These are phyloP conservation scores for Maniola jurtina DNA, from an alignment of 1,140 invertebrate species.

Conservation along the genomic window DNA sequence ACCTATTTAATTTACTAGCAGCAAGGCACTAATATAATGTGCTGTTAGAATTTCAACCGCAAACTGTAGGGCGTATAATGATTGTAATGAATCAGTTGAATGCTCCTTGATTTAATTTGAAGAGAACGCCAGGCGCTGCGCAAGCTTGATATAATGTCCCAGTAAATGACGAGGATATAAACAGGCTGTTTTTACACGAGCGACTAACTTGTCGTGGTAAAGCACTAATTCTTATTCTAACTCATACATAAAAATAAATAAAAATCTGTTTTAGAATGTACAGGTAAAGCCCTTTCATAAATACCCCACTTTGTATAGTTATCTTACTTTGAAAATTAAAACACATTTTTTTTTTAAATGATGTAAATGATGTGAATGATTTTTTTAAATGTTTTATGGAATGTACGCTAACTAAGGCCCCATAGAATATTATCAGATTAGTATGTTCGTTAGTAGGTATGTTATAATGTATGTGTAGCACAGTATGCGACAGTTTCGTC, in stretches of 20 bases:
- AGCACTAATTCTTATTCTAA: neutral
- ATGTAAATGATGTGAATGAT: no score
- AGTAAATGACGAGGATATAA: slow-evolving; percentile 34
- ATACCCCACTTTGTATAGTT: no score
- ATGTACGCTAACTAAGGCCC: no score
- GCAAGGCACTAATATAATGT: slow-evolving; percentile 21
- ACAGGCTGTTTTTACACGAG: neutral
- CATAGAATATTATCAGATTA: neutral
- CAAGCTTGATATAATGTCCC: slow-evolving; percentile 55
- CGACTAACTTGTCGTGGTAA: neutral
- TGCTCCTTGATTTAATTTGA: slow-evolving; percentile 56
- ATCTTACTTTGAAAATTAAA: no score
- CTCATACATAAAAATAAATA: no score
- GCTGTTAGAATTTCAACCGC: slow-evolving; percentile 17
- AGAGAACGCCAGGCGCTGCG: slow-evolving; percentile 36
- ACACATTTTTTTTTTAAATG: no score
- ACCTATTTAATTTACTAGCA: slow-evolving; percentile 19
- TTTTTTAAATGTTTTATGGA: no score
- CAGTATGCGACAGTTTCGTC: slow-evolving; percentile 37
- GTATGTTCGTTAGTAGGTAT: slow-evolving; percentile 28
- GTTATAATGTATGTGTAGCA: neutral
- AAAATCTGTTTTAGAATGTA: no score
- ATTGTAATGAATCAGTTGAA: slow-evolving; percentile 47
- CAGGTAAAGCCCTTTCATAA: no score
- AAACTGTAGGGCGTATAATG: slow-evolving; percentile 39